A percentile compares a stretch with the other conserved stretches of the same genome.
These are phyloP conservation scores for Drosophila auraria DNA, from an alignment of 1,140 invertebrate species.

Conservation along the genomic window DNA sequence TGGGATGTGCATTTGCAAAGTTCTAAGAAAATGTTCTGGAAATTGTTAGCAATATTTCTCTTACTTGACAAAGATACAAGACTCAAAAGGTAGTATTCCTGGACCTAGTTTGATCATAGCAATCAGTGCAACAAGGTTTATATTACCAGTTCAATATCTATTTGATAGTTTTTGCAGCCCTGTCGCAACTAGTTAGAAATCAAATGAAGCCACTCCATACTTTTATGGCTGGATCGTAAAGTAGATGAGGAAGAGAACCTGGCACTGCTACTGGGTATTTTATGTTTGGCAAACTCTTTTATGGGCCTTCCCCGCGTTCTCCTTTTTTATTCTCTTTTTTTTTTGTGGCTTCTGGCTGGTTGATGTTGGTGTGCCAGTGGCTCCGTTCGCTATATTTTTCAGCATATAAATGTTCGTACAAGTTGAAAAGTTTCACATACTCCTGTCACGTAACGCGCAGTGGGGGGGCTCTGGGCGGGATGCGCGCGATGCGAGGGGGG, in stretches of 20 bases:
- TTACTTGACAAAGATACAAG: background rate
- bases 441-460: slow-evolving; percentile 75
- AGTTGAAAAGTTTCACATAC: slow-evolving; percentile 82
- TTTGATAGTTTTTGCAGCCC: slow-evolving; percentile 17
- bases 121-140: background rate
- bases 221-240: slow-evolving; percentile 32
- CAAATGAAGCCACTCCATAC: slow-evolving; percentile 30
- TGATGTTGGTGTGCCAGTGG: slow-evolving; percentile 22
- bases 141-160: background rate
- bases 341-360: slow-evolving; percentile 12
- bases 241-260: slow-evolving; percentile 9
- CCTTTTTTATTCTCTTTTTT: background rate
- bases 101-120: background rate
- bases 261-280: slow-evolving; percentile 31
- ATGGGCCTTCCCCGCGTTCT: slow-evolving; percentile 1
- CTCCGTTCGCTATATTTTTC: slow-evolving; percentile 61
- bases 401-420: slow-evolving; percentile 79
- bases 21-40: too few relatives aligned
- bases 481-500: background rate
- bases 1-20: background rate
- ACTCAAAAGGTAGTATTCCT: background rate
- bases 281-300: slow-evolving; percentile 41
- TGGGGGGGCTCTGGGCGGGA: slow-evolving; percentile 6
- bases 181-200: slow-evolving; percentile 14
- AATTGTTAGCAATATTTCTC: background rate